Conservation (phyloP, 2,797 vertebrate genomes). For the Emys orbicularis region DNA sequence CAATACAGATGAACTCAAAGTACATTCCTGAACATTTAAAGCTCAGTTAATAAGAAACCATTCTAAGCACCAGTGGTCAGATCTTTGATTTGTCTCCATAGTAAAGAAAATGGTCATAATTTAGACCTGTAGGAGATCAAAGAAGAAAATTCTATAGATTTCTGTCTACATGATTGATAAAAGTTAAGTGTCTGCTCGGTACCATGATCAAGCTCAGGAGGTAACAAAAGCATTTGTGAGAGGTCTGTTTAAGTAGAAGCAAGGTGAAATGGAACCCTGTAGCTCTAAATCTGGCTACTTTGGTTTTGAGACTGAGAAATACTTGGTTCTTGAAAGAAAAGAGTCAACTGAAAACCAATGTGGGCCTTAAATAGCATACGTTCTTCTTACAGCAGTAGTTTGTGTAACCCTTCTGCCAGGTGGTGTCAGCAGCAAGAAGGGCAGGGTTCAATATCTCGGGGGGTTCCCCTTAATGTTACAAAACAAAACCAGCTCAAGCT, state of each 20-base stretch:
- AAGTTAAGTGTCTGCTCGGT: constrained; percentile 56
- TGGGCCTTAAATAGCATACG: background rate
- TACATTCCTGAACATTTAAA: constrained; percentile 34
- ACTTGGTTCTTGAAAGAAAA: background rate
- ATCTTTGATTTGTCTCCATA: constrained; percentile 60
- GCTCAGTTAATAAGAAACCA: constrained; percentile 34
- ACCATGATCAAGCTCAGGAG: constrained; percentile 66
- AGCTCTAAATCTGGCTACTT: background rate
- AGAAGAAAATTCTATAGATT: constrained; percentile 70
- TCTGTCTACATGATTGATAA: constrained; percentile 56
- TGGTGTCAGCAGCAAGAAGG: background rate
- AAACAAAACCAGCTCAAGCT: background rate
- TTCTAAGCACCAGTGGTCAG: constrained; percentile 10
- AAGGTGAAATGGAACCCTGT: constrained; percentile 34
- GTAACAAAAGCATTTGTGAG: background rate
- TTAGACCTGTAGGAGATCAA: constrained; percentile 61
- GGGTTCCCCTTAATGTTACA: background rate
- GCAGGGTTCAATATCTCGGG: background rate
- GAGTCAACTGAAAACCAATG: background rate
- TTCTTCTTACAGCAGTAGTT: background rate
- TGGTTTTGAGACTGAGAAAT: background rate
- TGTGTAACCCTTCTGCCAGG: background rate
- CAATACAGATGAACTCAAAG: background rate
- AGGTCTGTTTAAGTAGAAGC: constrained; percentile 52
- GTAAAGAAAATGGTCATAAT: constrained; percentile 50